A percentile compares a stretch with the other conserved stretches of the same genome.
These are phyloP conservation scores for Polyommatus iphigenia DNA, from an alignment of 2,888 invertebrate species.

Conservation along the genomic window DNA sequence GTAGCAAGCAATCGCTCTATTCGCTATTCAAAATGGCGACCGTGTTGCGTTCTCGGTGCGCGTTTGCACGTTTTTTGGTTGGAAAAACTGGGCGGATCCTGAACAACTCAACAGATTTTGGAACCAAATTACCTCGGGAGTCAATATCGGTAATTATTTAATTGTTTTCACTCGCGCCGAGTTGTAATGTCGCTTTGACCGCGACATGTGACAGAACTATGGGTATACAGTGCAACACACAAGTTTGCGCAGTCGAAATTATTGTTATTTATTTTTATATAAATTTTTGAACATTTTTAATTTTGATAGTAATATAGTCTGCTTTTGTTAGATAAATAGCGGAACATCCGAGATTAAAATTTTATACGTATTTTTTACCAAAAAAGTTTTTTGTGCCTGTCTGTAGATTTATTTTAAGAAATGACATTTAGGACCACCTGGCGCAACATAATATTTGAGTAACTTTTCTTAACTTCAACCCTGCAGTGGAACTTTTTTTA, in stretches of 20 bases:
- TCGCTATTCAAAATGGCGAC: constrained; percentile 82
- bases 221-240: constrained; percentile 64
- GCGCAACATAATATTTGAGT: too few species aligned
- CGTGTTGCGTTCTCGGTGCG: constrained; percentile 76
- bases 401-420: background rate
- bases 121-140: constrained; percentile 62
- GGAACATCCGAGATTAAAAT: background rate
- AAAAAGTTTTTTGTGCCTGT: background rate
- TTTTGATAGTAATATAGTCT: background rate
- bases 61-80: constrained; percentile 74
- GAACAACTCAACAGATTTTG: constrained; percentile 74
- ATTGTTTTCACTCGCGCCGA: constrained; percentile 64
- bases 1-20: constrained; percentile 78
- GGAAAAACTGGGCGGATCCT: constrained; percentile 72
- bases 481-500: background rate
- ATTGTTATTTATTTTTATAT: constrained; percentile 35
- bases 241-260: constrained; percentile 50
- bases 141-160: constrained; percentile 78
- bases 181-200: constrained; percentile 69
- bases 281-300: background rate
- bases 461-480: background rate
- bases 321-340: background rate
- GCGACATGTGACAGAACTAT: constrained; percentile 79
- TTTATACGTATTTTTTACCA: background rate
- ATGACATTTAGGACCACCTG: background rate